Conservation (phyloP, 2,797 vertebrate species). For the Holocentrus rufus region DNA sequence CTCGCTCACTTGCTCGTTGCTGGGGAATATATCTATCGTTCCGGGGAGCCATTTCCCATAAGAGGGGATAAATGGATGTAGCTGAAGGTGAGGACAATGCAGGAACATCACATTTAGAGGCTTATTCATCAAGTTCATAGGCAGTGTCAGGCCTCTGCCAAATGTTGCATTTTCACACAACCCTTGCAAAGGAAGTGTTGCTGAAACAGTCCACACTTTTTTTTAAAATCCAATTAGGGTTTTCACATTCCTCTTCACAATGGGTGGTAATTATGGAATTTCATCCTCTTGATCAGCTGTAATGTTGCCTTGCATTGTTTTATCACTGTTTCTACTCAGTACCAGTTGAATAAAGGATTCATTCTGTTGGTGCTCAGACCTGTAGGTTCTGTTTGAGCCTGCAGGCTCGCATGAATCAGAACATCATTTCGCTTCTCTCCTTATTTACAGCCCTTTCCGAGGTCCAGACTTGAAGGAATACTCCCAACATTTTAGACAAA, state of each 20-base stretch:
- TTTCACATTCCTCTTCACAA: not conserved
- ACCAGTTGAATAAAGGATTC: not conserved
- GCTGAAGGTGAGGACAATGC: constrained; percentile 81
- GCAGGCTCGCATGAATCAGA: too few species aligned
- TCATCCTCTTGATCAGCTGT: not conserved
- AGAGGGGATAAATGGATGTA: constrained; percentile 81
- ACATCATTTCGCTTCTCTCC: too few species aligned
- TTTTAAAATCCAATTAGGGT: constrained; percentile 48
- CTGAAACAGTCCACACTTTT: constrained; percentile 41
- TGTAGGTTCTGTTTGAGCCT: too few species aligned
- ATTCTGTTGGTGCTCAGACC: not conserved
- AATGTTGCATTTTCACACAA: constrained; percentile 69
- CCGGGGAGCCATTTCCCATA: constrained; percentile 74
- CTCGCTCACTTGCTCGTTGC: constrained; percentile 46
- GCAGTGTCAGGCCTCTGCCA: constrained; percentile 71
- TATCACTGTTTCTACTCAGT: not conserved
- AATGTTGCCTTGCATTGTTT: not conserved
- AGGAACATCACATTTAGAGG: constrained; percentile 78
- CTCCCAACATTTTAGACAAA: too few species aligned
- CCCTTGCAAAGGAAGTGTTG: constrained; percentile 47
- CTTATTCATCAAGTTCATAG: constrained; percentile 82
- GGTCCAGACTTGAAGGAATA: too few species aligned
- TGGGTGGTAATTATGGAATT: constrained; percentile 1
- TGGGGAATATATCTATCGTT: constrained; percentile 70
- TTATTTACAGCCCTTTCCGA: too few species aligned